phyloP scores from a whole-genome alignment of 2,888 invertebrate species.

The Morinoia aosen region DNA sequence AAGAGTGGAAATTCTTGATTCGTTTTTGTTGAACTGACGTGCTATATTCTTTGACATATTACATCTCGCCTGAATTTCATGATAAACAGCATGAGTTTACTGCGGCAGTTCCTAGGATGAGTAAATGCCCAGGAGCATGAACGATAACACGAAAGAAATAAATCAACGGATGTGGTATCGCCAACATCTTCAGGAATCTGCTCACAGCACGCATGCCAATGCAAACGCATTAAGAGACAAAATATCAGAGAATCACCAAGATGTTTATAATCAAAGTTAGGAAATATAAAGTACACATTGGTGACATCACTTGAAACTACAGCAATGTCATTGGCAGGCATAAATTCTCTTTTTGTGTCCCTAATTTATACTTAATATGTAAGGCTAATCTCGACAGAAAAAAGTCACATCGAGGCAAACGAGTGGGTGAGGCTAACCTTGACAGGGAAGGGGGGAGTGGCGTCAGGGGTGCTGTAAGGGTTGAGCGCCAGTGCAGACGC shows the following conservation, averaged over 20 bases:
- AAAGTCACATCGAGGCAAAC: not conserved
- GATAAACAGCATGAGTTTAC: not conserved
- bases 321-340: no score
- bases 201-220: no score
- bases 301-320: no score
- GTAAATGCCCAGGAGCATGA: not conserved
- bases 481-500: slow-evolving; percentile 62
- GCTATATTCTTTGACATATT: not conserved
- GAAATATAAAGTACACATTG: no score
- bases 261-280: no score
- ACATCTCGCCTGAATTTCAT: not conserved
- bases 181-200: no score
- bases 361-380: not conserved
- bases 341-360: no score
- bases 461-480: slow-evolving; percentile 68
- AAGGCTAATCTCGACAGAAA: not conserved
- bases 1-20: not conserved
- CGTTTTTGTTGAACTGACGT: not conserved
- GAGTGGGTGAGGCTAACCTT: slow-evolving; percentile 74
- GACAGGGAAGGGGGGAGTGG: slow-evolving; percentile 77
- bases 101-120: not conserved
- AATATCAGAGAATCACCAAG: no score
- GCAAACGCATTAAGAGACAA: no score
- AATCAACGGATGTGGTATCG: no score
- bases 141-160: not conserved